Percentiles rank a stretch among this genome's conserved stretches.
Evolutionary conservation across 2,888 invertebrate species (phyloP).

Genomic region (Drosophila mulleri): DNA sequence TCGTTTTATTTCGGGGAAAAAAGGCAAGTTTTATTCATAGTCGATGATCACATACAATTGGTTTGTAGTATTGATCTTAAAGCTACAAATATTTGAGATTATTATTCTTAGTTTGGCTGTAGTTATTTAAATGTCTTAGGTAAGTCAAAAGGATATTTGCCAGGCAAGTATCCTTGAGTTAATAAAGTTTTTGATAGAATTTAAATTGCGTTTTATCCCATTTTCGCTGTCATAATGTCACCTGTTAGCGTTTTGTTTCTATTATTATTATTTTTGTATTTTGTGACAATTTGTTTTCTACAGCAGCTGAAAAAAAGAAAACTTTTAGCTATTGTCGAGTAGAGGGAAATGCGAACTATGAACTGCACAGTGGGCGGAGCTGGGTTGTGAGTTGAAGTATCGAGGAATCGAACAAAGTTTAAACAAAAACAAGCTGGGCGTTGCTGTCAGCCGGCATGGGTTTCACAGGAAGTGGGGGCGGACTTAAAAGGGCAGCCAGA

Average conservation of each 20-base stretch:
- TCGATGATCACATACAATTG: background rate
- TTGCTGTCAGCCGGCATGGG: conserved; percentile 16
- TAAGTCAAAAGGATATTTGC: background rate
- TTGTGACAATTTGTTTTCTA: conserved; percentile 69
- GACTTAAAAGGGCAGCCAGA: background rate
- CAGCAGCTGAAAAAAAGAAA: conserved; percentile 28
- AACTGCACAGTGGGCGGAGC: conserved; percentile 1
- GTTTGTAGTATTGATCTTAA: background rate
- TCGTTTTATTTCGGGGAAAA: background rate
- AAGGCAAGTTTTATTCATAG: background rate
- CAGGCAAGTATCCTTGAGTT: background rate
- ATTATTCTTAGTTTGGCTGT: background rate
- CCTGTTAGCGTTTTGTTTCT: conserved; percentile 44
- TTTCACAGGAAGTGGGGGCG: background rate
- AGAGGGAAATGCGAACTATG: conserved; percentile 13
- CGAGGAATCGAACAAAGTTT: conserved; percentile 57
- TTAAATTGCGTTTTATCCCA: conserved; percentile 3
- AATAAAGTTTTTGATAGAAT: background rate
- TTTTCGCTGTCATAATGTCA: conserved; percentile 3
- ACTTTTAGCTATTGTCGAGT: conserved; percentile 22
- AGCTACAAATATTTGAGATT: background rate
- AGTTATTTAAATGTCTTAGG: too few relatives aligned
- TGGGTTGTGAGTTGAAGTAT: conserved; percentile 14
- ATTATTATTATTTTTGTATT: conserved; percentile 19
- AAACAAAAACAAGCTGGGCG: conserved; percentile 52